Conservation (phyloP, 2,888 invertebrate species). For the Galerucella calmariensis region DNA sequence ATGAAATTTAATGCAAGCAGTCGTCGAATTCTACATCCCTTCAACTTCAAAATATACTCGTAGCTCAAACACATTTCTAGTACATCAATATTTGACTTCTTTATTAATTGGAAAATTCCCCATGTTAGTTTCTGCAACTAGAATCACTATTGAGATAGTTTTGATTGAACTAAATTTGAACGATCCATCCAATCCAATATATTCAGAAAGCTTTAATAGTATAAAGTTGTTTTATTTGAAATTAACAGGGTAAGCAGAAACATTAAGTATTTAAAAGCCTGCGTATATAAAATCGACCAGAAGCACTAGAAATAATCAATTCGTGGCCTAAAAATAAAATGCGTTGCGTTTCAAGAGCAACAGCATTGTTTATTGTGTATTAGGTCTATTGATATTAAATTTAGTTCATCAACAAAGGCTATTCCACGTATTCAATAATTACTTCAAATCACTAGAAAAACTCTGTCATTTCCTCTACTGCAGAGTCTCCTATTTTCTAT, state of each 20-base stretch:
- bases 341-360: slow-evolving; percentile 16
- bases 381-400: slow-evolving; percentile 14
- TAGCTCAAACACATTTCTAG: neutral
- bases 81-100: neutral
- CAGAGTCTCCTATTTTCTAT: neutral
- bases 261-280: slow-evolving; percentile 14
- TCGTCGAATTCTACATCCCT: neutral
- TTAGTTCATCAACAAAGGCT: slow-evolving; percentile 15
- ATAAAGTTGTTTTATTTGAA: neutral
- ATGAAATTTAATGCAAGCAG: neutral
- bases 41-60: neutral
- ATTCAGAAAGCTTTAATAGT: too few species aligned
- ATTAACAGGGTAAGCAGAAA: neutral
- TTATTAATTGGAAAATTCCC: slow-evolving; percentile 2
- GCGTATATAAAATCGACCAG: slow-evolving; percentile 10
- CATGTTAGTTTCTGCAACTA: neutral
- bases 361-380: slow-evolving; percentile 7
- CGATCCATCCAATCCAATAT: too few species aligned
- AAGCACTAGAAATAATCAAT: slow-evolving; percentile 20
- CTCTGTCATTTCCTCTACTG: slow-evolving; percentile 10
- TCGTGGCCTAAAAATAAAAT: slow-evolving; percentile 14
- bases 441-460: slow-evolving; percentile 16
- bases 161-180: too few species aligned
- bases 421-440: slow-evolving; percentile 9
- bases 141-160: neutral